Evolutionary conservation across 1,140 invertebrate species (phyloP).

Genomic region (Fopius arisanus): DNA sequence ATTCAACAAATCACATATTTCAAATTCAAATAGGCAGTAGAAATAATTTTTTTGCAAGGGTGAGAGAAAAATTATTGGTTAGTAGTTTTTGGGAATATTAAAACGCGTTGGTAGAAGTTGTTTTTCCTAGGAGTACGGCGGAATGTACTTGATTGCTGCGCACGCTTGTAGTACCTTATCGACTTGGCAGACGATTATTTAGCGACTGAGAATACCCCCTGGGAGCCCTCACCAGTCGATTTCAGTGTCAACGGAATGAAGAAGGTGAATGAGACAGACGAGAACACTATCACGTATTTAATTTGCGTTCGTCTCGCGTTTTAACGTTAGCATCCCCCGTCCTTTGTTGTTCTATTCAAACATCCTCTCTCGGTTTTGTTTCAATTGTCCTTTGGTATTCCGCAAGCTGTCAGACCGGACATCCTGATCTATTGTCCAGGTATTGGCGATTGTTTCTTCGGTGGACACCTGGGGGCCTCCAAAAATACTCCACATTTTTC

Average conservation of each 20-base stretch:
- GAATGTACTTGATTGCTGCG: constrained; percentile 7
- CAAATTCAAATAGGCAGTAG: too few species aligned
- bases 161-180: constrained; percentile 3
- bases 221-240: not conserved
- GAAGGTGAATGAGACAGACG: not conserved
- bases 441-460: not conserved
- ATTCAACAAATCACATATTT: too few species aligned
- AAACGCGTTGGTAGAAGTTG: too few species aligned
- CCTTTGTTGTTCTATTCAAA: constrained; percentile 1
- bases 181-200: constrained; percentile 23
- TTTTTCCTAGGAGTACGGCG: too few species aligned
- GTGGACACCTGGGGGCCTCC: constrained; percentile 21
- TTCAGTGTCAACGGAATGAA: not conserved
- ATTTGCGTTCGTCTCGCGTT: constrained; percentile 37
- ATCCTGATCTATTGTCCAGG: constrained; percentile 34
- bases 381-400: constrained; percentile 3
- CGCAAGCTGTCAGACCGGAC: constrained; percentile 22
- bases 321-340: not conserved
- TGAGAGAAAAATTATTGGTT: too few species aligned
- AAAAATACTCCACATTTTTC: constrained; percentile 33
- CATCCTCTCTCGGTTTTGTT: not conserved
- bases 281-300: constrained; percentile 21
- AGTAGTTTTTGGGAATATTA: too few species aligned
- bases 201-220: constrained; percentile 7
- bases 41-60: too few species aligned